These are phyloP conservation scores for Bubalus kerabau DNA, from an alignment of 2,113 vertebrate species.

Conservation along the genomic window DNA sequence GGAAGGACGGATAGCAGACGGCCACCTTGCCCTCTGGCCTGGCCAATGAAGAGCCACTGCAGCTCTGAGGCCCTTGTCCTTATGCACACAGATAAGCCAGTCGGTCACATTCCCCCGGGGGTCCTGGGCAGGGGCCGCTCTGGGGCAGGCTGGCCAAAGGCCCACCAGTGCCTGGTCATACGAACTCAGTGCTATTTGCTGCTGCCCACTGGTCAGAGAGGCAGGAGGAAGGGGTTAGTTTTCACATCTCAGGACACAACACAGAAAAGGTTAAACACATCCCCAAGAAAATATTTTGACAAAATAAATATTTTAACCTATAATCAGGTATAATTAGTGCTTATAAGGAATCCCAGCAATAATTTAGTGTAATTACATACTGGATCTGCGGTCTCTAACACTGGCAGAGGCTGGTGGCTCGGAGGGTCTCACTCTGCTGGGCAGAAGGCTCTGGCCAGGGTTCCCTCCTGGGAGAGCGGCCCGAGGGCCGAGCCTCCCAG, in stretches of 20 bases:
- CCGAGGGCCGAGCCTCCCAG: background rate
- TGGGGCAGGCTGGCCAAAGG: background rate
- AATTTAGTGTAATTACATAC: conserved; percentile 75
- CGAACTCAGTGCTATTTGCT: background rate
- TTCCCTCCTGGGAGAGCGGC: background rate
- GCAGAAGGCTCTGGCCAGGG: background rate
- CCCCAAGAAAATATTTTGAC: conserved; percentile 69
- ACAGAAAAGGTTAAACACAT: conserved; percentile 70
- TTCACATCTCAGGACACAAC: conserved; percentile 72
- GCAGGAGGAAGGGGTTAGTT: conserved; percentile 60
- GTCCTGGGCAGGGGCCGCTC: background rate
- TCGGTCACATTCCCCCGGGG: background rate
- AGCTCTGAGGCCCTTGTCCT: background rate
- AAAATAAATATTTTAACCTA: conserved; percentile 83
- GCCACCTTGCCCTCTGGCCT: background rate
- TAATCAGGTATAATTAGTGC: conserved; percentile 67
- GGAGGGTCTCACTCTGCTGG: background rate
- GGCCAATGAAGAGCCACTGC: background rate
- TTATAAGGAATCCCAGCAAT: conserved; percentile 68
- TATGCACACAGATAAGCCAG: background rate
- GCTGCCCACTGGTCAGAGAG: background rate
- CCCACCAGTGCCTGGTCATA: background rate
- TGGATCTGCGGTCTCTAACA: conserved; percentile 71
- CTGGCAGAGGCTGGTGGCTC: conserved; percentile 2
- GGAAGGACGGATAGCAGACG: background rate